Evolutionary conservation across 2,888 invertebrate genomes (phyloP), one percentile per base, ranked within the genome.

Genomic region (Tinea trinotella): DNA sequence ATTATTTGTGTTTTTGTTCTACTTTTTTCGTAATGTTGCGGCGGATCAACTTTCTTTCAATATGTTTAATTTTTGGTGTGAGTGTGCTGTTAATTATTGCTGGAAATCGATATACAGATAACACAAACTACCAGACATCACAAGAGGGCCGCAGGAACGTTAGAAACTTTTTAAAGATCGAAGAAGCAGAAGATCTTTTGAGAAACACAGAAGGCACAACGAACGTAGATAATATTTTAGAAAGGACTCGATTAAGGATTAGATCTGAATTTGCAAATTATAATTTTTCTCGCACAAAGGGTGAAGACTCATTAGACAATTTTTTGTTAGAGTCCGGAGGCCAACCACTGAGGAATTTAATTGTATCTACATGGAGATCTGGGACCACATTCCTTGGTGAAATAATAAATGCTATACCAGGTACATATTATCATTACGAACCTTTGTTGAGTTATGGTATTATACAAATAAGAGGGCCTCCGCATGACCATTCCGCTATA

Each of bases 381-480:
- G 96, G 96, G 4, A 95, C 96, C 15, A 96, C 96, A 30, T 96
- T 96, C 72, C 87, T 96, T 53, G 96, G 95, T 54, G 95, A 95
- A 67, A 89, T 95, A 44, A 72, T 96, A 49, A 94, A 94, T 71
- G 88, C 94, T 19, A 90, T 95, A 70, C 95, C 96, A 13, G 95
- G 91, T 22, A 96, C 93, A 72, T 96, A 89, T 76, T 96, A 96
- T 79, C 95, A 96, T 71, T 96, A 96, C 70, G 96, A 97, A 75
- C 96, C 96, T 24, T 80, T 96, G 57, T 82, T 95, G 57, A 91
- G 93, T 67, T 93, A 92, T 76, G 93, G 92, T 57, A 94, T 95
- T 61, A 88, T 92, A 60, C 94, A 94, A 84, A 91, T 95, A 56
- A 88, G 95, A 63, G 92, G 92, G 6, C 89, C 91, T 17, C 92